phyloP scores from a whole-genome alignment of 2,888 invertebrate genomes.

The Disparrhopalites patrizii region DNA sequence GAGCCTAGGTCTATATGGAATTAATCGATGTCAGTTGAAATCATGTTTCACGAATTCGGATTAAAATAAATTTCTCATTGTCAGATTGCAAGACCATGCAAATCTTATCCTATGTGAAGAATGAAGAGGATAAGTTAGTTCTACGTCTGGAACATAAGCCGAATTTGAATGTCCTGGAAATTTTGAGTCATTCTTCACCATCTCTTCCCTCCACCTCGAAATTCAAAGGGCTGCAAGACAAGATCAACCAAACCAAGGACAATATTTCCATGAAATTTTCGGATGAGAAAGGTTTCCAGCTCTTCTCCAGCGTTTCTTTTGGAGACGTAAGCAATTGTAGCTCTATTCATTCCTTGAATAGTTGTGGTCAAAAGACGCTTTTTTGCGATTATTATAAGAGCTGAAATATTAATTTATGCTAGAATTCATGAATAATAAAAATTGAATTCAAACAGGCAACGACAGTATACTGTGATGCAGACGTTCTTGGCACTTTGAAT shows the following conservation, averaged over 20 bases:
- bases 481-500: conserved; percentile 2
- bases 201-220: too few species aligned
- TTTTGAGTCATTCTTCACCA: too few species aligned
- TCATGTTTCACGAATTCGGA: too few species aligned
- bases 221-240: neutral
- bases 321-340: neutral
- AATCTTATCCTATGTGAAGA: neutral
- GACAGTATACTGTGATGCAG: neutral
- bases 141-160: conserved; percentile 11
- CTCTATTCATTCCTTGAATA: too few species aligned
- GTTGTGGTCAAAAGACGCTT: too few species aligned
- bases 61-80: neutral
- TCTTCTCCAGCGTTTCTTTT: conserved; percentile 3
- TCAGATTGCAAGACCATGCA: neutral
- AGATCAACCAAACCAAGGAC: neutral
- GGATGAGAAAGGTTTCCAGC: neutral
- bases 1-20: too few species aligned
- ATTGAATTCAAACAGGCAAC: neutral
- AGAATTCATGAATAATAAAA: neutral
- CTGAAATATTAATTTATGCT: too few species aligned
- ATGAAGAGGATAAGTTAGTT: conserved; percentile 1
- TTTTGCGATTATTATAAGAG: too few species aligned
- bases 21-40: too few species aligned
- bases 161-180: neutral
- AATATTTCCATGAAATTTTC: neutral